Evolutionary conservation across 2,113 vertebrate genomes (phyloP).

Genomic region (Trochalopteron elliotii): DNA sequence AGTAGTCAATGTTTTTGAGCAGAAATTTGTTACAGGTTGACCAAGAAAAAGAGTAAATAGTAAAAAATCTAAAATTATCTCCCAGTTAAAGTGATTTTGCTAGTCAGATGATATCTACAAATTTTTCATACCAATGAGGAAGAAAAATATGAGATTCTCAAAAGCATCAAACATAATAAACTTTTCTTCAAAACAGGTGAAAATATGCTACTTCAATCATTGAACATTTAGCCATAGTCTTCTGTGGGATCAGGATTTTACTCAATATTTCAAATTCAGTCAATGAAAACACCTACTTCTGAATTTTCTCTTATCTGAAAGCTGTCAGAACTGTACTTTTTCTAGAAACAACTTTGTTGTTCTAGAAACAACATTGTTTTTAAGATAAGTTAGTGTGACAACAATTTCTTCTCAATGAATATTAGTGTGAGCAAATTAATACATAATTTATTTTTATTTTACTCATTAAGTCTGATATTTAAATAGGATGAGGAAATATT

Average conservation of each 20-base stretch:
- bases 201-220: not conserved
- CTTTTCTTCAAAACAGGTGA: not conserved
- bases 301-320: not conserved
- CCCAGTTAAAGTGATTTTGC: not conserved
- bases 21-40: not conserved
- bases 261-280: not conserved
- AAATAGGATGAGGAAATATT: conserved; percentile 46
- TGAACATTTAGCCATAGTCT: not conserved
- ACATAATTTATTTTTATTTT: not conserved
- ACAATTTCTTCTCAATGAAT: not conserved
- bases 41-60: not conserved
- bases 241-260: not conserved
- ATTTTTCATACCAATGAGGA: not conserved
- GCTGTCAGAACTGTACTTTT: not conserved
- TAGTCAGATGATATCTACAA: not conserved
- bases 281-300: not conserved
- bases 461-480: conserved; percentile 39
- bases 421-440: not conserved
- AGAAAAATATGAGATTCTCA: not conserved
- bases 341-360: not conserved
- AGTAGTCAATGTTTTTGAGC: not conserved
- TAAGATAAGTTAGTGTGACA: not conserved
- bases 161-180: not conserved
- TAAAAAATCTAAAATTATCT: not conserved
- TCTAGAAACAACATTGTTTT: not conserved